Conservation (phyloP, 2,113 vertebrate genomes). For the Glaucidium brasilianum region DNA sequence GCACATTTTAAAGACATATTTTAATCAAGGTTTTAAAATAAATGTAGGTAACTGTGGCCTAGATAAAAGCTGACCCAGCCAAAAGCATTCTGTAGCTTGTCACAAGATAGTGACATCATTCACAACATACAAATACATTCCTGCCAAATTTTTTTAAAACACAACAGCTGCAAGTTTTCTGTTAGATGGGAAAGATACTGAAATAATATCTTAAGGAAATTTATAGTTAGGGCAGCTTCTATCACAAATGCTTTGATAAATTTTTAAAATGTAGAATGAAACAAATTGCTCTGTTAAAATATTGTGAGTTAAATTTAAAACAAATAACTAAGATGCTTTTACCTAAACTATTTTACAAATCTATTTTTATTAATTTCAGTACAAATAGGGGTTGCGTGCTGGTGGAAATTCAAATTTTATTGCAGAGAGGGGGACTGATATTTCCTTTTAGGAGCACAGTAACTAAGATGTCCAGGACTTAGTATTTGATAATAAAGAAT, state of each 20-base stretch:
- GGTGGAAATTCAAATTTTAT: neutral
- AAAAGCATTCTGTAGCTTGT: conserved; percentile 43
- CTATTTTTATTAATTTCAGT: neutral
- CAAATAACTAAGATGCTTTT: neutral
- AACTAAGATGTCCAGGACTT: neutral
- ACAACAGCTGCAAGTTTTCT: conserved; percentile 52
- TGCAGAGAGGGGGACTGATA: neutral
- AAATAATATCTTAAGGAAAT: neutral
- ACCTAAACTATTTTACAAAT: neutral
- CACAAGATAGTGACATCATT: conserved; percentile 58
- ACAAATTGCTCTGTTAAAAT: neutral
- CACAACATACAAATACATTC: neutral
- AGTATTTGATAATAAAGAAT: neutral
- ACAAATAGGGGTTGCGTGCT: neutral
- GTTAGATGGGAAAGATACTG: neutral
- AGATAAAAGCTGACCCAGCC: conserved; percentile 4
- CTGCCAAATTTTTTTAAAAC: conserved; percentile 44
- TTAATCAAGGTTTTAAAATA: neutral
- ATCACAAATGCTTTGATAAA: neutral
- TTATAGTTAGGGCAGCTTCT: neutral
- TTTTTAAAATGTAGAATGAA: neutral
- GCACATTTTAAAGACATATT: neutral
- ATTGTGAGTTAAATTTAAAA: neutral
- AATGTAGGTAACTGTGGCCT: neutral
- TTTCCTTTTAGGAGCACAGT: neutral